phyloP scores from a whole-genome alignment of 1,140 invertebrate species.

The Cylas formicarius region DNA sequence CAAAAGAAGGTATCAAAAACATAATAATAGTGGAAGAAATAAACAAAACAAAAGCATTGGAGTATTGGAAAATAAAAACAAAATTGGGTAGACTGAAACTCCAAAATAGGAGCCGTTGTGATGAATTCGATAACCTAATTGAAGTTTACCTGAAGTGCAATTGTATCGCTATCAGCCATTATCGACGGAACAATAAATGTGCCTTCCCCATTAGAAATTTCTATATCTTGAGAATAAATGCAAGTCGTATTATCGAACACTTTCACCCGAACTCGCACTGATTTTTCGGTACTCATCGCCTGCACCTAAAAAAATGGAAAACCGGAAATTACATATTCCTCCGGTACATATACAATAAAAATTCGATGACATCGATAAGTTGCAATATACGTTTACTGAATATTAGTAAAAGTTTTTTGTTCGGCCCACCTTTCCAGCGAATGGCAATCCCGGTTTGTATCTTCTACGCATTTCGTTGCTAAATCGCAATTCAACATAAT shows the following conservation, averaged over 20 bases:
- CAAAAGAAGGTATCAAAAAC: too few species aligned
- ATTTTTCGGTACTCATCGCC: conserved; percentile 58
- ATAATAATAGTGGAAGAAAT: too few species aligned
- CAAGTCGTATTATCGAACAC: conserved; percentile 58
- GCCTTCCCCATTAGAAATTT: conserved; percentile 55
- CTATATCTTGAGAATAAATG: conserved; percentile 60
- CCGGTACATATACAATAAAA: too few species aligned
- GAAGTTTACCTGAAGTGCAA: conserved; percentile 53
- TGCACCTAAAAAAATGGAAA: conserved; percentile 47
- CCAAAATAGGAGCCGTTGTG: too few species aligned
- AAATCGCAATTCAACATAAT: conserved; percentile 57
- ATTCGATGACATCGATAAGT: too few species aligned
- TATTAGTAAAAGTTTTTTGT: not conserved
- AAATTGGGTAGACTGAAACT: too few species aligned
- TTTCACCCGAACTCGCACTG: conserved; percentile 55
- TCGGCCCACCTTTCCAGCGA: conserved; percentile 51
- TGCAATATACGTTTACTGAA: conserved; percentile 4
- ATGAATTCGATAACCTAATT: too few species aligned
- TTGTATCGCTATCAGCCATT: conserved; percentile 53
- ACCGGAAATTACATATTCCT: too few species aligned
- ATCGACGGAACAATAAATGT: conserved; percentile 57
- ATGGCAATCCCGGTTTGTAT: conserved; percentile 58
- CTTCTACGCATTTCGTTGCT: conserved; percentile 53
- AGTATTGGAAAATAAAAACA: too few species aligned
- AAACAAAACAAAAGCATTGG: too few species aligned